Evolutionary conservation across 2,888 invertebrate genomes (phyloP).

Genomic region (Nomada lathburiana): DNA sequence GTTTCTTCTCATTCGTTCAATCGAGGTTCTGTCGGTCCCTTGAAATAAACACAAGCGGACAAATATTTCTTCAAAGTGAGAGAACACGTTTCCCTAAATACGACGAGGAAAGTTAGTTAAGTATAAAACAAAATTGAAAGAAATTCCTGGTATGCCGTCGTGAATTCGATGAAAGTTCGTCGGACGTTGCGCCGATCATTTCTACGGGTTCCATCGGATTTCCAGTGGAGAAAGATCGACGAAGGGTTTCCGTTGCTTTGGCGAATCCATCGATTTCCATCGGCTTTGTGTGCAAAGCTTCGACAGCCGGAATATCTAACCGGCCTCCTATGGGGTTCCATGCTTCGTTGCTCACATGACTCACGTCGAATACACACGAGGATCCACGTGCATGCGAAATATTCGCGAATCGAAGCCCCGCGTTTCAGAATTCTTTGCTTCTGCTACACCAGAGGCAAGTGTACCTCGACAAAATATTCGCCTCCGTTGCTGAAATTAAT

Average conservation of each 20-base stretch:
- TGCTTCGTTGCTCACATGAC: conserved; percentile 73
- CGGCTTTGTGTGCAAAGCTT: conserved; percentile 47
- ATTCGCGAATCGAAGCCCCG: conserved; percentile 32
- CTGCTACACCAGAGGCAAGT: not conserved
- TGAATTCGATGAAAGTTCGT: not conserved
- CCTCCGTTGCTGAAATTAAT: not conserved
- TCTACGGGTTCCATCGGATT: conserved; percentile 53
- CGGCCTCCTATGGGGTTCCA: conserved; percentile 66
- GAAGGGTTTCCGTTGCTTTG: conserved; percentile 55
- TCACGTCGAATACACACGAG: conserved; percentile 66
- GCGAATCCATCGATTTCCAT: conserved; percentile 65
- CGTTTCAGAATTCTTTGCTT: not conserved
- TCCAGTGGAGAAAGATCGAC: conserved; percentile 26
- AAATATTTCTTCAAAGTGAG: too few relatives aligned
- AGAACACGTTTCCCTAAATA: too few relatives aligned
- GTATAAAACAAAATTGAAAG: not conserved
- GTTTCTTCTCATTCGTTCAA: too few relatives aligned
- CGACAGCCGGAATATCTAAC: conserved; percentile 63
- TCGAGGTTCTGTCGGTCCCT: too few relatives aligned
- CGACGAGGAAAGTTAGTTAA: too few relatives aligned
- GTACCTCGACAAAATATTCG: not conserved
- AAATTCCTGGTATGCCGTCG: not conserved
- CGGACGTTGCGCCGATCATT: conserved; percentile 34
- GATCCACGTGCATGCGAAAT: conserved; percentile 37
- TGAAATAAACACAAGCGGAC: too few relatives aligned